These are phyloP conservation scores for Lordiphosa fenestrarum DNA, from an alignment of 2,888 invertebrate genomes.

Conservation along the genomic window DNA sequence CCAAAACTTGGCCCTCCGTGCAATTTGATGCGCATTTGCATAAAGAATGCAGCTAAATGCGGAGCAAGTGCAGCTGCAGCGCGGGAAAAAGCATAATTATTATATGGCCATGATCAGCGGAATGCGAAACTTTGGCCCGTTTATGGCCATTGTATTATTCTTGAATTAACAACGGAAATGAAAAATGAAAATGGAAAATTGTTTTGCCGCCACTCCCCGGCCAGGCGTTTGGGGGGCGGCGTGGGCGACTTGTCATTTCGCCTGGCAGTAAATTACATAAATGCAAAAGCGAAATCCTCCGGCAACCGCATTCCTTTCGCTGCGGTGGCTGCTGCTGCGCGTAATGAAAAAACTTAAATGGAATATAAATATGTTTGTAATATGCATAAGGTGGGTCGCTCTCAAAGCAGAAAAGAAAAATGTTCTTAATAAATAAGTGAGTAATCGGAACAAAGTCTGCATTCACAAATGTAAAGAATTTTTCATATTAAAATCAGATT, in stretches of 20 bases:
- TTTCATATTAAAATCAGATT: background rate
- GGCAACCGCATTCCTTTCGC: conserved; percentile 35
- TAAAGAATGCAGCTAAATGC: conserved; percentile 51
- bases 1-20: conserved; percentile 33
- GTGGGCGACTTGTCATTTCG: background rate
- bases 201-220: conserved; percentile 33
- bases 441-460: conserved; percentile 10
- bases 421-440: conserved; percentile 11
- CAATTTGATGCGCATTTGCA: conserved; percentile 67
- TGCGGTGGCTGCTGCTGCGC: conserved; percentile 18
- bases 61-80: conserved; percentile 27
- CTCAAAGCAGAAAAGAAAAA: conserved; percentile 5
- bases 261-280: conserved; percentile 28
- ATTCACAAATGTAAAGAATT: conserved; percentile 1
- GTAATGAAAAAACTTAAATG: conserved; percentile 72
- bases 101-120: conserved; percentile 37
- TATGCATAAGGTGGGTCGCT: conserved; percentile 11
- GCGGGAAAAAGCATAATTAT: conserved; percentile 45
- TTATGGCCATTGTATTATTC: conserved; percentile 64
- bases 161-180: conserved; percentile 72
- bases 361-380: conserved; percentile 48
- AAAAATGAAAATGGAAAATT: conserved; percentile 70
- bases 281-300: conserved; percentile 42
- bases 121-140: conserved; percentile 27
- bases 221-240: conserved; percentile 1